A percentile compares a stretch with the other conserved stretches of the same genome.
Conservation (phyloP, 2,888 invertebrate species). For the Drosophila birchii region DNA sequence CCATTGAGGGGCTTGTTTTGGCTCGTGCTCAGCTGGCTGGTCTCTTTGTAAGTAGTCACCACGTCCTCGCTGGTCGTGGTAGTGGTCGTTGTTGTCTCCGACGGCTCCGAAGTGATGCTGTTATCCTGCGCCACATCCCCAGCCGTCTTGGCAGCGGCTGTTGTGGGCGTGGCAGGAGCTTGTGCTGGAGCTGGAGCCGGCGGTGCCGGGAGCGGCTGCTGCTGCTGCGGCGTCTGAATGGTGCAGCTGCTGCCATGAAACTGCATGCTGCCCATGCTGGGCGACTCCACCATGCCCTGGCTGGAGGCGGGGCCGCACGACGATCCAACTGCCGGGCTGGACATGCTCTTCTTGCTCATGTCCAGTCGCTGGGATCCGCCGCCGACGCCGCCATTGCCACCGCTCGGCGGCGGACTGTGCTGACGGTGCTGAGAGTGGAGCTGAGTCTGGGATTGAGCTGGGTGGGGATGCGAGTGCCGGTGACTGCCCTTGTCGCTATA, state of each 20-base stretch:
- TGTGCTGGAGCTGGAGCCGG: conserved; percentile 43
- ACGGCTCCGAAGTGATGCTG: conserved; percentile 84
- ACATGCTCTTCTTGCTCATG: conserved; percentile 84
- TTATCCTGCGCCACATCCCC: conserved; percentile 84
- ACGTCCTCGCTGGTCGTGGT: conserved; percentile 85
- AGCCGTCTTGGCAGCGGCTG: conserved; percentile 56
- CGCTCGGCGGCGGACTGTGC: conserved; percentile 73
- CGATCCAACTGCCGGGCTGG: conserved; percentile 83
- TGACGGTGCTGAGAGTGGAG: conserved; percentile 56
- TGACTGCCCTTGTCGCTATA: conserved; percentile 78
- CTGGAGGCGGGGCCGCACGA: conserved; percentile 68
- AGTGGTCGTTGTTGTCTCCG: conserved; percentile 84
- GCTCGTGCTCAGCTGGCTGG: conserved; percentile 69
- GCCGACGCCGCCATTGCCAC: conserved; percentile 33
- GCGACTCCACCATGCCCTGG: conserved; percentile 83
- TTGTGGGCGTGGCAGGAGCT: conserved; percentile 48
- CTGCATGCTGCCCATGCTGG: conserved; percentile 83
- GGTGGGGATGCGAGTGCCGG: conserved; percentile 63
- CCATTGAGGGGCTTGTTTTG: conserved; percentile 59
- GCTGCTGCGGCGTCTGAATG: conserved; percentile 75
- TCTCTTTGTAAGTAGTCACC: conserved; percentile 84
- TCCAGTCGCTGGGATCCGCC: conserved; percentile 78
- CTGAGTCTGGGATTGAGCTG: conserved; percentile 29
- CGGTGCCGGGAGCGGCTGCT: conserved; percentile 55
- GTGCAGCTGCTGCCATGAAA: conserved; percentile 73